phyloP scores from a whole-genome alignment of 2,797 vertebrate genomes.

The Hylomyscus alleni region DNA sequence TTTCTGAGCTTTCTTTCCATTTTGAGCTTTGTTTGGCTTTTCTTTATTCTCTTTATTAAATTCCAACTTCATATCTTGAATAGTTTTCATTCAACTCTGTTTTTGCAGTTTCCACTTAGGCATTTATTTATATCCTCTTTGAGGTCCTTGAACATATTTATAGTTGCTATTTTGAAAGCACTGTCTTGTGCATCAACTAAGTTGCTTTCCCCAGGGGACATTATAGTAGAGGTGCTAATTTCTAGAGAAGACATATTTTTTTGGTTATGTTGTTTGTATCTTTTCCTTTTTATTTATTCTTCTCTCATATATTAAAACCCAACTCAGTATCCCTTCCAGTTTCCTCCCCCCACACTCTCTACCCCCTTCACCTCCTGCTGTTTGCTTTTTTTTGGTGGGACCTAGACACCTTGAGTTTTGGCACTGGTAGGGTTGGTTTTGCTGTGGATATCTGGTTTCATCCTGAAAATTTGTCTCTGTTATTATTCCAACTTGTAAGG shows the following conservation, averaged over 20 bases:
- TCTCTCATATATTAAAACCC: not conserved
- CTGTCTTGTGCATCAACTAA: not conserved
- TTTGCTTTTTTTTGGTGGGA: not conserved
- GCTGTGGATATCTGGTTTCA: not conserved
- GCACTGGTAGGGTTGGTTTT: not conserved
- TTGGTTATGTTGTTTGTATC: not conserved
- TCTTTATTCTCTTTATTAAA: not conserved
- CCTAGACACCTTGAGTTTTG: not conserved
- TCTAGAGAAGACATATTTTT: not conserved
- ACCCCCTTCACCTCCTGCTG: not conserved
- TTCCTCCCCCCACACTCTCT: not conserved
- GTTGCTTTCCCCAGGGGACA: not conserved
- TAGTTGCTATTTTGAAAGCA: not conserved
- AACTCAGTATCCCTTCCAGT: not conserved
- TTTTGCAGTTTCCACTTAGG: not conserved
- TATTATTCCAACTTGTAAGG: not conserved
- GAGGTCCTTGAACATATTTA: not conserved
- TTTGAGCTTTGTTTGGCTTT: not conserved
- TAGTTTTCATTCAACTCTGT: not conserved
- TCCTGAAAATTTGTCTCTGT: not conserved
- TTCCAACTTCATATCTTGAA: not conserved
- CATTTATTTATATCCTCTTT: not conserved
- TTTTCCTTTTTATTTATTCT: not conserved
- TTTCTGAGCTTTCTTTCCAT: not conserved
- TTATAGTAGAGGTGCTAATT: slow-evolving; percentile 6